Conservation (phyloP, 2,113 vertebrate genomes). For the Coregonus clupeaformis region DNA sequence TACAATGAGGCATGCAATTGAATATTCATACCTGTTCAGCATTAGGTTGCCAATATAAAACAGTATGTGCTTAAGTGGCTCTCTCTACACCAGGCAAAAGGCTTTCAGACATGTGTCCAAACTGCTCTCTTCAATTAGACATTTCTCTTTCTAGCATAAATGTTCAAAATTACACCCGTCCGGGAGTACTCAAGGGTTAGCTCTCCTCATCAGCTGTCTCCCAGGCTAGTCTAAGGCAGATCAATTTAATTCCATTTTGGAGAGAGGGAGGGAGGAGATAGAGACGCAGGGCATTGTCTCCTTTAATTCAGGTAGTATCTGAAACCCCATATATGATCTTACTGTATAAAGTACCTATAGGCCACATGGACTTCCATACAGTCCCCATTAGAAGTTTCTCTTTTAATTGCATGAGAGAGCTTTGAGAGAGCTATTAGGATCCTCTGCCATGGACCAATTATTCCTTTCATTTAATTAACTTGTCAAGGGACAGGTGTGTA, state of each 20-base stretch:
- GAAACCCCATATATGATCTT: neutral
- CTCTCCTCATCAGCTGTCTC: conserved; percentile 2
- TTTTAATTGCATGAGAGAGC: conserved; percentile 2
- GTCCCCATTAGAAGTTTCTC: neutral
- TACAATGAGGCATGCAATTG: conserved; percentile 40
- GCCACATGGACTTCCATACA: neutral
- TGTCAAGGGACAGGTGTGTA: conserved; percentile 67
- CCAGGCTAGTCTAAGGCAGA: neutral
- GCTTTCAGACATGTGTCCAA: conserved; percentile 1
- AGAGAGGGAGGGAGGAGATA: conserved; percentile 38
- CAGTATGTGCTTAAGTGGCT: conserved; percentile 17
- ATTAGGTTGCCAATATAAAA: conserved; percentile 28
- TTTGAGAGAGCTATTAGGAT: conserved; percentile 16
- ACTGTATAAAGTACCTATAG: conserved; percentile 6
- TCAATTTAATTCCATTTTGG: neutral
- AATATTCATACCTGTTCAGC: conserved; percentile 44
- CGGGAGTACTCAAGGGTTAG: conserved; percentile 24
- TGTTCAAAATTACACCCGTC: conserved; percentile 28
- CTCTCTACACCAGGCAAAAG: conserved; percentile 13
- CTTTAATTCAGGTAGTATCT: no score
- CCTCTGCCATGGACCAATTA: conserved; percentile 16
- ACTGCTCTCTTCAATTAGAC: conserved; percentile 20
- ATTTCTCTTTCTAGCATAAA: conserved; percentile 42
- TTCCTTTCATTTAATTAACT: conserved; percentile 77
- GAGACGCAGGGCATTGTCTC: conserved; percentile 10